Percentiles rank a stretch among this genome's conserved stretches.
Conservation (phyloP, 2,888 invertebrate species). For the Perizoma affinitatum region DNA sequence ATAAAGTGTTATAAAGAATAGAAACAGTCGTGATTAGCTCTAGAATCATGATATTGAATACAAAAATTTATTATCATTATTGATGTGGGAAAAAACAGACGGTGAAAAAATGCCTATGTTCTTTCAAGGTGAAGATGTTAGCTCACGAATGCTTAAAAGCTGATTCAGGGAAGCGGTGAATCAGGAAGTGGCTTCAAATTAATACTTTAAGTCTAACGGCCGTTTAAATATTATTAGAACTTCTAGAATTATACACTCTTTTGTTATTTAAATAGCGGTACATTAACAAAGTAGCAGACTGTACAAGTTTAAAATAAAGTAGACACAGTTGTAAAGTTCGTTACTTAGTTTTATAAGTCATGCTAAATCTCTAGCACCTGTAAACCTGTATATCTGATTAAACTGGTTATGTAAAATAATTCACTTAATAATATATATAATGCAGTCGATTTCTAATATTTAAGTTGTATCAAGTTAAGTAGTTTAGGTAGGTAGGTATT, state of each 20-base stretch:
- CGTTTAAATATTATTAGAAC: constrained; percentile 36
- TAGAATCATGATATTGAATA: constrained; percentile 72
- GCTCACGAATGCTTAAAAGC: constrained; percentile 69
- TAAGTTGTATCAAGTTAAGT: no score
- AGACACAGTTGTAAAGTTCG: constrained; percentile 17
- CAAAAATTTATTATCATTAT: constrained; percentile 77
- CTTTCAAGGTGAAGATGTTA: constrained; percentile 77
- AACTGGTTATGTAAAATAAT: no score
- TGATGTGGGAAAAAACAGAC: constrained; percentile 65
- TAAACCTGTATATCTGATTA: no score
- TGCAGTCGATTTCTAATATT: no score
- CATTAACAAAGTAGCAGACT: constrained; percentile 20
- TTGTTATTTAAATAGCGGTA: constrained; percentile 21
- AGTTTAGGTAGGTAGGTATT: no score
- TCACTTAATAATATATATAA: no score
- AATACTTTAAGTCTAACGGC: constrained; percentile 55
- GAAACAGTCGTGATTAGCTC: constrained; percentile 72
- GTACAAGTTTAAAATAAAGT: constrained; percentile 28
- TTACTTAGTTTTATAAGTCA: constrained; percentile 18
- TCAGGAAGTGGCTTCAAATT: constrained; percentile 69
- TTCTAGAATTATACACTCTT: constrained; percentile 26
- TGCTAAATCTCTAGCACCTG: constrained; percentile 20
- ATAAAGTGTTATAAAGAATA: constrained; percentile 58
- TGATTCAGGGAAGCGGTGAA: constrained; percentile 73
- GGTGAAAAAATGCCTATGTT: constrained; percentile 69